Conservation (phyloP, 2,888 invertebrate species). For the Chrysina gloriosa region DNA sequence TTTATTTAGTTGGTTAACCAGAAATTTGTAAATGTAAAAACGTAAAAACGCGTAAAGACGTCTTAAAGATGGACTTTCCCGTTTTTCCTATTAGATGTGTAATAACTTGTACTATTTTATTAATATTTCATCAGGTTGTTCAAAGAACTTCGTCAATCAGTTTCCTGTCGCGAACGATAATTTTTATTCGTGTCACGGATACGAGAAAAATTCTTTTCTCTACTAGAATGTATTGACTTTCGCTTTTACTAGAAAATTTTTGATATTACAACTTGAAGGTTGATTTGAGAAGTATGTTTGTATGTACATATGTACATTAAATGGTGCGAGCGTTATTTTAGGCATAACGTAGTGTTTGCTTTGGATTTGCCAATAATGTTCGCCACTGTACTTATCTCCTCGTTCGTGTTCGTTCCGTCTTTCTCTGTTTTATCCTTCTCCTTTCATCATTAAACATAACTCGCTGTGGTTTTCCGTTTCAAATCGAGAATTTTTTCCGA, state of each 20-base stretch:
- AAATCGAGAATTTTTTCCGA: constrained; percentile 26
- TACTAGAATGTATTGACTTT: background rate
- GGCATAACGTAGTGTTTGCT: constrained; percentile 17
- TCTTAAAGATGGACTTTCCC: background rate
- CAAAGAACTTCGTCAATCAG: constrained; percentile 15
- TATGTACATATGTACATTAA: constrained; percentile 12
- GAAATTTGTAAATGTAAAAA: too few species aligned
- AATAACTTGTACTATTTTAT: background rate
- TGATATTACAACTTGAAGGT: constrained; percentile 23
- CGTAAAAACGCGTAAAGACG: too few species aligned
- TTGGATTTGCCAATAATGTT: constrained; percentile 30
- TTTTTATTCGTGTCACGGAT: constrained; percentile 20
- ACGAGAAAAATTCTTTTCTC: background rate
- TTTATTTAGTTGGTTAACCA: too few species aligned
- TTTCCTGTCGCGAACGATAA: constrained; percentile 26
- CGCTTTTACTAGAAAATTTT: constrained; percentile 13
- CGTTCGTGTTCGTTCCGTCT: background rate
- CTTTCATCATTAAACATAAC: constrained; percentile 23
- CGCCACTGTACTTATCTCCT: constrained; percentile 22
- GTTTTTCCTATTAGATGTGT: background rate
- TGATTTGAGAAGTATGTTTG: constrained; percentile 21
- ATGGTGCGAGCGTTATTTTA: constrained; percentile 17
- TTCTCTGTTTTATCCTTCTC: constrained; percentile 13
- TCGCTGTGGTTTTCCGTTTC: constrained; percentile 37
- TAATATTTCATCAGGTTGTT: constrained; percentile 21